Percentiles rank a stretch among this genome's conserved stretches.
Conservation (phyloP, 2,113 vertebrate genomes). For the Numenius arquata region DNA sequence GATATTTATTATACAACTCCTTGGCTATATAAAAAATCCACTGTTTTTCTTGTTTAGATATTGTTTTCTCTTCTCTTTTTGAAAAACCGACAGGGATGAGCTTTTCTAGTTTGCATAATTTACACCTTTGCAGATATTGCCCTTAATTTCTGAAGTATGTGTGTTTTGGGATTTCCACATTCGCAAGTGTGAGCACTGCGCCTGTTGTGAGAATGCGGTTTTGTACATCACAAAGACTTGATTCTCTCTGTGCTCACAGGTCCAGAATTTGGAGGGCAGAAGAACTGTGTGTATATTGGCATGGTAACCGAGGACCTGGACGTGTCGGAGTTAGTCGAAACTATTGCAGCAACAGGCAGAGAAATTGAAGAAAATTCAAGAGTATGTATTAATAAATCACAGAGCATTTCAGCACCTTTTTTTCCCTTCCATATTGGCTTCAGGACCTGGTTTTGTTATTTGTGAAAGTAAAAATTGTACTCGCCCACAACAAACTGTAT, state of each 20-base stretch:
- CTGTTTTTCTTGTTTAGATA: neutral
- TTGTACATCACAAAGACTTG: neutral
- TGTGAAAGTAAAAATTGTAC: neutral
- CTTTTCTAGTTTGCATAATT: neutral
- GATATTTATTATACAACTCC: neutral
- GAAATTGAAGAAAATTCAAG: conserved; percentile 94
- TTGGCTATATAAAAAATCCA: neutral
- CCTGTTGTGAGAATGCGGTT: neutral
- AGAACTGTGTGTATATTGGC: conserved; percentile 87
- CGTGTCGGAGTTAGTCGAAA: conserved; percentile 84
- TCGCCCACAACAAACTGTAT: neutral
- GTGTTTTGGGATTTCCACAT: neutral
- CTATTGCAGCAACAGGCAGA: conserved; percentile 83
- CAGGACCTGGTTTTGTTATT: neutral
- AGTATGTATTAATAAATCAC: conserved; percentile 73
- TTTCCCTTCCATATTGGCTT: neutral
- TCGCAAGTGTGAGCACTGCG: rapidly evolving
- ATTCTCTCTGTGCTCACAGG: conserved; percentile 65
- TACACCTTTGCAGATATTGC: neutral
- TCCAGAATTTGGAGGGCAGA: conserved; percentile 83
- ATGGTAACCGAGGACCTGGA: conserved; percentile 90
- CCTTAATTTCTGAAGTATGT: neutral
- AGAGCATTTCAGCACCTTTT: neutral
- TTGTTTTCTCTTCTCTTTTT: neutral
- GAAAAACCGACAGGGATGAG: neutral